Percentiles rank a stretch among this genome's conserved stretches.
Conservation (phyloP, 2,888 invertebrate species). For the Drosophila monieri region DNA sequence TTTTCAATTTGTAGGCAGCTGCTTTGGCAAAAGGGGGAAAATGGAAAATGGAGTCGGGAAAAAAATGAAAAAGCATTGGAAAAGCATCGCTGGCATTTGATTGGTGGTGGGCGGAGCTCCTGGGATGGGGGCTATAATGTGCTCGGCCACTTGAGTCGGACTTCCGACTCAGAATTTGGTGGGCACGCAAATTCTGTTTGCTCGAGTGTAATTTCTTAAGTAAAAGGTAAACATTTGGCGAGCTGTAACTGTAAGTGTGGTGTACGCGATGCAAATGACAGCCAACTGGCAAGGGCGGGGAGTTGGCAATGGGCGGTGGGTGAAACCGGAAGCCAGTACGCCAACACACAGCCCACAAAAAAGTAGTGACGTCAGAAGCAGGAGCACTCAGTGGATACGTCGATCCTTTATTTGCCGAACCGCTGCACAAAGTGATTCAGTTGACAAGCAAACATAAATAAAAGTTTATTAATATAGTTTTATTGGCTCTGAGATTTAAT, state of each 20-base stretch:
- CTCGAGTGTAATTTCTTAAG: conserved; percentile 82
- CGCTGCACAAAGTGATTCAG: background rate
- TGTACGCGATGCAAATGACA: conserved; percentile 58
- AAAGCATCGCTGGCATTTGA: conserved; percentile 53
- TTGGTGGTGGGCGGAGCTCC: conserved; percentile 20
- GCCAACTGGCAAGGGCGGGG: background rate
- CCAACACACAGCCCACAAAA: conserved; percentile 3
- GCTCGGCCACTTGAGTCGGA: conserved; percentile 64
- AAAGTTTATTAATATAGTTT: no score
- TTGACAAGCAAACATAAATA: background rate
- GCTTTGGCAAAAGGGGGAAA: conserved; percentile 7
- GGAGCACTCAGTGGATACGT: conserved; percentile 1
- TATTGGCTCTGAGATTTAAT: background rate
- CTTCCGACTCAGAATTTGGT: conserved; percentile 47
- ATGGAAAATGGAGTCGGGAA: background rate
- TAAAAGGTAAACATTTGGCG: conserved; percentile 82
- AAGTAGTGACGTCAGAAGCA: conserved; percentile 30
- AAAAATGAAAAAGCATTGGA: conserved; percentile 17
- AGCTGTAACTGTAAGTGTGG: conserved; percentile 60
- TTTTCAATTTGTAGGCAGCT: conserved; percentile 68
- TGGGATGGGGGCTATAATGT: conserved; percentile 58
- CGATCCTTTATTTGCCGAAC: background rate
- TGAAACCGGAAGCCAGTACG: background rate
- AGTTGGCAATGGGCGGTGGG: conserved; percentile 2
- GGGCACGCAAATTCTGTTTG: conserved; percentile 77